Evolutionary conservation across 2,113 vertebrate genomes (phyloP).

Genomic region (Ciconia stormi): DNA sequence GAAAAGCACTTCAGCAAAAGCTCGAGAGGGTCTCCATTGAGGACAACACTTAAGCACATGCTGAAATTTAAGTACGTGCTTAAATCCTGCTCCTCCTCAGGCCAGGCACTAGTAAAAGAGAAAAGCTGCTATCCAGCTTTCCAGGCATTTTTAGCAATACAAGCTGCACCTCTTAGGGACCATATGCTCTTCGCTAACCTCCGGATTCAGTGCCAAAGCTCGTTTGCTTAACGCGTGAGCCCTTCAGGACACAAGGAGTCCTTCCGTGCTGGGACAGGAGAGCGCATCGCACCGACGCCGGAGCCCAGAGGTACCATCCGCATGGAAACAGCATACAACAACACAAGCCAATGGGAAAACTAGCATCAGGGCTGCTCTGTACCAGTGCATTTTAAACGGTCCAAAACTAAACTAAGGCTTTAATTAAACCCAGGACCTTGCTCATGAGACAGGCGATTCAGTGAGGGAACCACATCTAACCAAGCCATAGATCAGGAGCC

Average conservation of each 20-base stretch:
- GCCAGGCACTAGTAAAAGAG: background rate
- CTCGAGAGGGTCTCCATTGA: background rate
- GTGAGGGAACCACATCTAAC: background rate
- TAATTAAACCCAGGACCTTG: background rate
- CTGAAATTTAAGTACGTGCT: background rate
- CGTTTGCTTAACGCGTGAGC: fast-evolving
- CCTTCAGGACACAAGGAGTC: background rate
- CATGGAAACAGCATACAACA: background rate
- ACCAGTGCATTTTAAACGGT: background rate
- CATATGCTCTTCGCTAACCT: background rate
- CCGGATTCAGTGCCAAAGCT: background rate
- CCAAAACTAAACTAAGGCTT: background rate
- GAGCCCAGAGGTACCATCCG: background rate
- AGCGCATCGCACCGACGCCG: fast-evolving
- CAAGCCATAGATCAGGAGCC: background rate
- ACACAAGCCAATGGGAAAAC: background rate
- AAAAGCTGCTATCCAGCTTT: background rate
- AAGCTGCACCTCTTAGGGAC: background rate
- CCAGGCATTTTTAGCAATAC: background rate
- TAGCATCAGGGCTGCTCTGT: background rate
- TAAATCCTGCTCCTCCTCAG: background rate
- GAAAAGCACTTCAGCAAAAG: background rate
- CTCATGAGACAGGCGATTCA: background rate
- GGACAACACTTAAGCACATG: background rate
- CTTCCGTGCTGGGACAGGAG: background rate